Base-by-base conservation (phyloP, 2,888 invertebrate species). In the Cerastoderma edule region DNA sequence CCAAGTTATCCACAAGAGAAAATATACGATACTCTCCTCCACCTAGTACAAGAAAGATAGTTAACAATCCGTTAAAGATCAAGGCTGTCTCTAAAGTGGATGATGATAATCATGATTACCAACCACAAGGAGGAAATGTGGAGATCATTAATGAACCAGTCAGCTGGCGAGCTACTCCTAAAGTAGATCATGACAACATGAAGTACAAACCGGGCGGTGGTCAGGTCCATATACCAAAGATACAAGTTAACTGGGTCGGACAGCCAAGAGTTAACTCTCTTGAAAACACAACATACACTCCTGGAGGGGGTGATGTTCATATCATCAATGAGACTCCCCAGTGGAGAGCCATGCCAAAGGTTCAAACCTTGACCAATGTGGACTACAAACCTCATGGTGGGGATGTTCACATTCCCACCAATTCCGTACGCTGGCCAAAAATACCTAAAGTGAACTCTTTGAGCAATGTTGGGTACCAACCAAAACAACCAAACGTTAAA, bases 281-380 rank as follows among this genome's bases (percentile, higher is more conserved):
- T 93, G 98, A 98, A 91, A 97, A 98, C 75, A 87, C 89, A 2
- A 95, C 95, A 82, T 98, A 98, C 89, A 94, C 94, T 75, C 96
- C 98, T 0, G 96, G 96, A 8, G 85, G 83, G 16, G 84, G 84
- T 0, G 75, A 83, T 30, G 78, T 85, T 16, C 80, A 75, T 33
- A 83, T 87, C 16, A 75, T 84, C 0, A 76, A 82, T 63, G 83
- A 81, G 22, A 72, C 28, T 13, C 79, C 74, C 8, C 65, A 69
- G 1, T 84, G 81, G 80, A 68, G 80, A n/a, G 82, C 75, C 13
- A 32, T 67, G 64, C 79, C 89, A 0, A 84, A 86, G 65, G 85
- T 89, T 16, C 85, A 85, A 2, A 86, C 88, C 0, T 68, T 89
- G 33, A 84, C 85, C 5, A 88, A 88, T 73, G 83, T 84, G 5